A percentile compares a stretch with the other conserved stretches of the same genome.
Evolutionary conservation across 2,113 vertebrate genomes (phyloP).

Genomic region (Turnix velox): DNA sequence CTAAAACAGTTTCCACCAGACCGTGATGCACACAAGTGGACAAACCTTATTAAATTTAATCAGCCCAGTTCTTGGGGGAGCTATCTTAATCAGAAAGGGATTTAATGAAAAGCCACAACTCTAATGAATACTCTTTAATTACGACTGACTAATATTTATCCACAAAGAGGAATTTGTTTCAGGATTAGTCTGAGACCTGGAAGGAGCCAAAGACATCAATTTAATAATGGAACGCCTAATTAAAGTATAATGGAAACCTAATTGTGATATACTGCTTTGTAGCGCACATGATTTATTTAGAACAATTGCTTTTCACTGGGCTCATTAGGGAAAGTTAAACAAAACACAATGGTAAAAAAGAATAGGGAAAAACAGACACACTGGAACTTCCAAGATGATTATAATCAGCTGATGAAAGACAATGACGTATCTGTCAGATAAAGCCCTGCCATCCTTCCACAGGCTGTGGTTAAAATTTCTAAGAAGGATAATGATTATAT

Average conservation of each 20-base stretch:
- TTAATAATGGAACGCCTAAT: conserved; percentile 75
- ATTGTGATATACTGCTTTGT: conserved; percentile 73
- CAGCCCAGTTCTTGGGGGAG: conserved; percentile 58
- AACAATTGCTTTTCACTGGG: conserved; percentile 67
- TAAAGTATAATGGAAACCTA: conserved; percentile 75
- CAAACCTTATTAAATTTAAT: conserved; percentile 71
- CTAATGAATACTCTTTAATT: conserved; percentile 69
- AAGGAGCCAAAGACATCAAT: conserved; percentile 71
- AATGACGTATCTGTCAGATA: conserved; percentile 39
- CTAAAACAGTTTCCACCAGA: conserved; percentile 66
- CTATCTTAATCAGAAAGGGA: conserved; percentile 72
- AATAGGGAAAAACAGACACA: conserved; percentile 26
- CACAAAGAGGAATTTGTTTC: conserved; percentile 74
- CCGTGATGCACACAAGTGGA: conserved; percentile 60
- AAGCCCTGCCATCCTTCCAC: not conserved
- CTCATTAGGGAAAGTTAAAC: conserved; percentile 65
- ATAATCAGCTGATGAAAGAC: conserved; percentile 58
- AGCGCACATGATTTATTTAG: conserved; percentile 67
- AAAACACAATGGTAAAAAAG: conserved; percentile 62
- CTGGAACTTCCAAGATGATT: conserved; percentile 51
- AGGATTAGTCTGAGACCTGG: conserved; percentile 69
- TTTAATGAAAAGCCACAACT: conserved; percentile 70
- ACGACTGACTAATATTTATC: conserved; percentile 72
- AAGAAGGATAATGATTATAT: not conserved
- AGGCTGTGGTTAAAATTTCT: not conserved